A percentile compares a stretch with the other conserved stretches of the same genome.
phyloP scores from a whole-genome alignment of 2,888 invertebrate genomes.

The Harpagoxenus sublaevis region DNA sequence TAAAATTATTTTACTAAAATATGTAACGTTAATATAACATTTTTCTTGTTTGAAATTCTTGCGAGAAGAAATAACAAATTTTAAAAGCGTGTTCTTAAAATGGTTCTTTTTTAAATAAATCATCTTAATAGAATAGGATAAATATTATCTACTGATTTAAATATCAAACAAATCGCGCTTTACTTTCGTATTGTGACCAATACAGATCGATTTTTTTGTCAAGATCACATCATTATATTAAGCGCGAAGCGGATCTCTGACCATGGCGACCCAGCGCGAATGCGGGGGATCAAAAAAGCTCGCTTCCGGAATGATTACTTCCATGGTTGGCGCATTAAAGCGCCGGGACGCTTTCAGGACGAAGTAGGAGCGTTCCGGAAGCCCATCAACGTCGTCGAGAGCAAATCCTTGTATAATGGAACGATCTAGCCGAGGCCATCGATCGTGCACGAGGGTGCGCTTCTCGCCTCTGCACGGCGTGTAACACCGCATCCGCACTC shows the following conservation, averaged over 20 bases:
- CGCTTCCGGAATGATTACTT: constrained; percentile 45
- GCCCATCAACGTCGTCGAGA: constrained; percentile 71
- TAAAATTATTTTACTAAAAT: background rate
- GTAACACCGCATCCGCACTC: constrained; percentile 12
- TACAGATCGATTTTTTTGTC: background rate
- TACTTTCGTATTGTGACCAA: background rate
- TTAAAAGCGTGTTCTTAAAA: background rate
- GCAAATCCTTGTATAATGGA: constrained; percentile 76
- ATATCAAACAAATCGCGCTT: background rate
- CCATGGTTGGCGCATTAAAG: constrained; percentile 50
- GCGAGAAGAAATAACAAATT: background rate
- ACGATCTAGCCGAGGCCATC: constrained; percentile 68
- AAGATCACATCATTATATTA: background rate
- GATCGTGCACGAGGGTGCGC: constrained; percentile 58
- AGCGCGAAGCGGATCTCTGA: constrained; percentile 2
- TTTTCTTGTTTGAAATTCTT: background rate
- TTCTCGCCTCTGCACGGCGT: constrained; percentile 16
- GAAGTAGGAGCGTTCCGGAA: constrained; percentile 60
- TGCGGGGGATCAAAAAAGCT: constrained; percentile 35
- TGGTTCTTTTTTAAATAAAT: background rate
- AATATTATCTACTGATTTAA: background rate
- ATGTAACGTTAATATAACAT: no score
- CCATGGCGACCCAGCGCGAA: background rate
- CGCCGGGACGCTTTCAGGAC: constrained; percentile 47
- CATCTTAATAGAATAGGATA: background rate